Base-by-base conservation (phyloP, 2,888 invertebrate species). In the Nycteola revayana region DNA sequence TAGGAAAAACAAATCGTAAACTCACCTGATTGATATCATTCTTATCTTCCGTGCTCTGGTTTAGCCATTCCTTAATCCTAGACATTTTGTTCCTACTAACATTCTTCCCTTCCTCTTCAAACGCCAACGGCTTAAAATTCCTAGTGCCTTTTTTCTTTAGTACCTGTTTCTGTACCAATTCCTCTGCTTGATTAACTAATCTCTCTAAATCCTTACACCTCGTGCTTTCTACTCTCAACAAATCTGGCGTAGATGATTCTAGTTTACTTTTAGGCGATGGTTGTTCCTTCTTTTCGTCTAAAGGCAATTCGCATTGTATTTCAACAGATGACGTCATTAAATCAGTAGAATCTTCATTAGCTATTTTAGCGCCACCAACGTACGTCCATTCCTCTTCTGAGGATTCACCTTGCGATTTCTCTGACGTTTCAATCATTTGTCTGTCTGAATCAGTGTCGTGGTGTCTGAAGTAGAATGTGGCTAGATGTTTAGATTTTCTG, bases 391-490 rank as follows among this genome's bases (percentile, higher is more conserved):
- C 89, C 50, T 90, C 89, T 49, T 89, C 87, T 0, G 86, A 84
- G 0, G 85, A 86, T 55, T 89, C 89, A 27, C 84, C 87, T 43
- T 84, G 84, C 6, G 82, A 84, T 36, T 85, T 84, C 33, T 85
- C 76, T 30, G 3, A 3, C 6, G 90, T 83, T 66, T 90, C 76
- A 44, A 87, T 74, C 70, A 90, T 87, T 63, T 94, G 93, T 69
- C 91, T 90, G 72, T 96, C 96, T 7, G 95, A 94, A 74, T 96
- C 96, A 7, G 96, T 96, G 73, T 96, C 96, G 76, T 93, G 91
- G 76, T 96, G 96, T 75, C 92, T 94, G 79, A 95, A 96, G 82
- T 96, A 96, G 79, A 94, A 96, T 43, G 93, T 95, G 53, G 93
- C 96, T 72, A 93, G 91, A 74, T 96, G 95, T 75, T 94, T 94